These are phyloP conservation scores for Phenganax subtilis DNA, from an alignment of 92 coral and sea anemone genomes.

Conservation along the genomic window DNA sequence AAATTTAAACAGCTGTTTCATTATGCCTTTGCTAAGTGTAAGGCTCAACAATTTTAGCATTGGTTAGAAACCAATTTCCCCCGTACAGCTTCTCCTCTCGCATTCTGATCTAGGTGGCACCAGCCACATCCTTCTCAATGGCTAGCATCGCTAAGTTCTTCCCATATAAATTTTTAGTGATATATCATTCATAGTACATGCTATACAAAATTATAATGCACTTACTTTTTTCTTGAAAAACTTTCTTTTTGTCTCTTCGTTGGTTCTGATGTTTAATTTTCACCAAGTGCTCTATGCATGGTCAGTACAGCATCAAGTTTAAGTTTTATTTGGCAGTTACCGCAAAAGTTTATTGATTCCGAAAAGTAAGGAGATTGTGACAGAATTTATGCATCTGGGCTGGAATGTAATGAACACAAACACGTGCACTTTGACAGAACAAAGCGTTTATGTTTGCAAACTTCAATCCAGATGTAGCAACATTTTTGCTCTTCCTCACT, in stretches of 20 bases:
- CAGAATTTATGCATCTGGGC: neutral
- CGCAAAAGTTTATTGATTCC: neutral
- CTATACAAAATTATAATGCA: neutral
- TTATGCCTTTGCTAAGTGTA: no score
- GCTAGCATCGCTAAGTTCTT: no score
- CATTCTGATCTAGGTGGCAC: no score
- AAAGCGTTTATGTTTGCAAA: slow-evolving; percentile 8
- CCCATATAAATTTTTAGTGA: neutral
- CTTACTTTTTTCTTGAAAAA: neutral
- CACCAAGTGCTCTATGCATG: neutral
- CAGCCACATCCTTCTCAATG: no score
- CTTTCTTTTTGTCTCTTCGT: neutral
- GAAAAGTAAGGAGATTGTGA: neutral
- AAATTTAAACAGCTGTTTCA: no score
- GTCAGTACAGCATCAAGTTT: slow-evolving; percentile 7
- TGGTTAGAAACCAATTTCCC: no score
- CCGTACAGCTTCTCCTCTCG: no score
- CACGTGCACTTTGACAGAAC: neutral
- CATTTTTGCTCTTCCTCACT: slow-evolving; percentile 12
- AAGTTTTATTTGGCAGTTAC: neutral
- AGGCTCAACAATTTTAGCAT: no score
- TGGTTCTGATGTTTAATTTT: no score
- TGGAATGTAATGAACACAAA: slow-evolving; percentile 4
- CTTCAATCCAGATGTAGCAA: neutral
- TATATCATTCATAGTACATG: neutral